phyloP scores from a whole-genome alignment of 2,113 vertebrate species.

The Glaucomys volans region DNA sequence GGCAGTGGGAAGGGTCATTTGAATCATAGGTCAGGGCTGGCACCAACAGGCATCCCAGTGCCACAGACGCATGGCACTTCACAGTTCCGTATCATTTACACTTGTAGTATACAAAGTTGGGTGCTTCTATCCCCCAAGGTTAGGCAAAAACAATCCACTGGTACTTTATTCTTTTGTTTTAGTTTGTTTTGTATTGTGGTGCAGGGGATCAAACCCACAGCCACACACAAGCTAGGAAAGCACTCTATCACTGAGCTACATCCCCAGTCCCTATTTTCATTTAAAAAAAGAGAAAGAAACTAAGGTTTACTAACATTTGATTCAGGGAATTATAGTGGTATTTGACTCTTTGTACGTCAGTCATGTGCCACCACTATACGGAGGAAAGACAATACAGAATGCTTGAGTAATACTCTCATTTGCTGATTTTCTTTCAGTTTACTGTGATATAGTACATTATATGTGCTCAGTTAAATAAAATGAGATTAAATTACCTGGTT shows the following conservation, averaged over 20 bases:
- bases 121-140: neutral
- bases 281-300: neutral
- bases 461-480: conserved; percentile 23
- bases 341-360: neutral
- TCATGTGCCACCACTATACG: neutral
- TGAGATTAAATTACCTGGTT: neutral
- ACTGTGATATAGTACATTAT: neutral
- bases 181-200: neutral
- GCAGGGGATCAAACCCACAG: neutral
- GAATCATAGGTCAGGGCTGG: neutral
- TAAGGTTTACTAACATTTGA: conserved; percentile 18
- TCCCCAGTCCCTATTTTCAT: neutral
- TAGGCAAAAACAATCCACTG: conserved; percentile 17
- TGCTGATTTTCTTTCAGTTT: conserved; percentile 31
- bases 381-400: neutral
- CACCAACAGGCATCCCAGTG: neutral
- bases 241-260: neutral
- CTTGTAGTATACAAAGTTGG: neutral
- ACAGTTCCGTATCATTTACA: neutral
- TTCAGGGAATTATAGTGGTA: neutral
- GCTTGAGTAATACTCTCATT: neutral
- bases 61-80: neutral
- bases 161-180: neutral
- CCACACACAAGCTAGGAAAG: neutral
- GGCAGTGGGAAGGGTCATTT: neutral